Evolutionary conservation across 2,113 vertebrate genomes (phyloP).

Genomic region (Oreochromis aureus): DNA sequence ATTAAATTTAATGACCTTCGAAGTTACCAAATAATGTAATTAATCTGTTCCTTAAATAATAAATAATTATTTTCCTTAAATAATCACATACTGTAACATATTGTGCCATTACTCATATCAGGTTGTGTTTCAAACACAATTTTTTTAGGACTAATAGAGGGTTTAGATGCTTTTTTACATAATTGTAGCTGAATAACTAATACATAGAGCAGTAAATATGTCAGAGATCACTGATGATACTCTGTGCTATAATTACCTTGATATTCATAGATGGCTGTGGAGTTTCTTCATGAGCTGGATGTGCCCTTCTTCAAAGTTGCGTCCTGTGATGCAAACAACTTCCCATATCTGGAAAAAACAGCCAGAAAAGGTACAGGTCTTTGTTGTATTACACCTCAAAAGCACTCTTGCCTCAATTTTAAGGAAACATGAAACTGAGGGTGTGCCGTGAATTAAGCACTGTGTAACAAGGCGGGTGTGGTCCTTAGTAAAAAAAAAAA

Average conservation of each 20-base stretch:
- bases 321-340: slow-evolving; percentile 96
- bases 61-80: too few relatives aligned
- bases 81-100: too few relatives aligned
- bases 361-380: slow-evolving; percentile 85
- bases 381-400: not conserved
- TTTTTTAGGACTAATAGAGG: rapidly evolving
- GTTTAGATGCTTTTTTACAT: rapidly evolving
- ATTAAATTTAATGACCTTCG: not conserved
- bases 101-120: not conserved
- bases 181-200: not conserved
- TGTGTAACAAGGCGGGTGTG: not conserved
- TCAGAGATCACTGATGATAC: not conserved
- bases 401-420: not conserved
- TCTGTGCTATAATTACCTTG: not conserved
- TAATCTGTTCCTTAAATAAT: not conserved
- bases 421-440: rapidly evolving
- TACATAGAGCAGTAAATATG: not conserved
- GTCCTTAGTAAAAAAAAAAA: rapidly evolving
- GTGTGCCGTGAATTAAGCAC: not conserved
- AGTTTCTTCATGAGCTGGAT: slow-evolving; percentile 89
- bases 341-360: slow-evolving; percentile 90
- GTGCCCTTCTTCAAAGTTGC: slow-evolving; percentile 98
- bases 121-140: not conserved
- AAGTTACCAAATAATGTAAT: not conserved
- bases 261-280: slow-evolving; percentile 87